These are phyloP conservation scores for Lepidochitona cinerea DNA, from an alignment of 2,888 invertebrate species.

Conservation along the genomic window DNA sequence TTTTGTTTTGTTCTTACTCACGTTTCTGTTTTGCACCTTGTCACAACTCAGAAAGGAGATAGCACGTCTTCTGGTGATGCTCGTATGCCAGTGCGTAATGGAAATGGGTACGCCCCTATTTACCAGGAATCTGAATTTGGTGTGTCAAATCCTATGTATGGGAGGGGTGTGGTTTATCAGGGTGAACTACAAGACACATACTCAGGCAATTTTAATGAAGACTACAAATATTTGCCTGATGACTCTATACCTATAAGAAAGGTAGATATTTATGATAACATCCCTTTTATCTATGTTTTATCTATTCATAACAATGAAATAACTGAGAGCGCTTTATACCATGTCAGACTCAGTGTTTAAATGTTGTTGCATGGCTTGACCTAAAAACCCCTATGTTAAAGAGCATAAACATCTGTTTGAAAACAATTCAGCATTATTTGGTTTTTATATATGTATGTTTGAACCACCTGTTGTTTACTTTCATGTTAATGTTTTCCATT, in stretches of 20 bases:
- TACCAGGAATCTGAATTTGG: conserved; percentile 32
- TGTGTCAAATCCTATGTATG: conserved; percentile 3
- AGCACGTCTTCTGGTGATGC: neutral
- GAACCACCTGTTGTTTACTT: too few species aligned
- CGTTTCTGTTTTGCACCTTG: neutral
- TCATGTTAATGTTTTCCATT: too few species aligned
- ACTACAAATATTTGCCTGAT: conserved; percentile 70
- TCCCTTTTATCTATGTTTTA: too few species aligned
- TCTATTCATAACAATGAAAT: too few species aligned
- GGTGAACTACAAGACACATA: conserved; percentile 29
- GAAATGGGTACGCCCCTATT: conserved; percentile 34
- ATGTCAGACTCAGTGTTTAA: too few species aligned
- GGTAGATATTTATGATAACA: too few species aligned
- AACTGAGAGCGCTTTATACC: too few species aligned
- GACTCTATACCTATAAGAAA: conserved; percentile 43
- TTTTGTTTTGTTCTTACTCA: neutral
- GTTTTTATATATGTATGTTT: too few species aligned
- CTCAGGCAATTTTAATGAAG: conserved; percentile 76
- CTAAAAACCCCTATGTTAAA: too few species aligned
- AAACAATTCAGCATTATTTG: too few species aligned
- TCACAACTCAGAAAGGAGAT: conserved; percentile 28
- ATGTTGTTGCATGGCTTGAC: too few species aligned
- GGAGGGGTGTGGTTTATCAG: conserved; percentile 30
- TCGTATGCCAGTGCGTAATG: conserved; percentile 52
- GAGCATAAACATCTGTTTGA: too few species aligned